Percentiles rank a stretch among this genome's conserved stretches.
Evolutionary conservation across 2,113 vertebrate species (phyloP).

Genomic region (Dipodomys spectabilis): DNA sequence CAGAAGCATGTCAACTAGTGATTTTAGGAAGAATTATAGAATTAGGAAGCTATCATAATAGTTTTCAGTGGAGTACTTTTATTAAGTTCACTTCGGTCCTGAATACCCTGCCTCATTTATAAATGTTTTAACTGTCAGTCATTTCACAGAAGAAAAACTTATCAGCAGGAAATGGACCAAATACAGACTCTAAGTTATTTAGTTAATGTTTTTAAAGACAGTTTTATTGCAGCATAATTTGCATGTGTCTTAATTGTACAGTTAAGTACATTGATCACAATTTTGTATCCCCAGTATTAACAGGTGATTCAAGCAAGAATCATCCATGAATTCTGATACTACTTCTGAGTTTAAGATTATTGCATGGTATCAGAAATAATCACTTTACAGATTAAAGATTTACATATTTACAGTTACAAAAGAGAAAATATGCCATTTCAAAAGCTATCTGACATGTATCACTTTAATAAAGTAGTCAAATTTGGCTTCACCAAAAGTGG

Average conservation of each 20-base stretch:
- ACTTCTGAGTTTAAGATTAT: constrained; percentile 27
- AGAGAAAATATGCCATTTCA: constrained; percentile 21
- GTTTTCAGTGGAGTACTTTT: constrained; percentile 23
- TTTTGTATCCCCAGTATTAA: neutral
- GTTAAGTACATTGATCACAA: neutral
- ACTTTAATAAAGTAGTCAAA: constrained; percentile 38
- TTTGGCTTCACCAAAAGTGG: neutral
- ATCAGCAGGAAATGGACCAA: constrained; percentile 14
- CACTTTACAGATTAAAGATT: neutral
- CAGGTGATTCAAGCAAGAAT: neutral
- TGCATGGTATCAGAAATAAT: constrained; percentile 7
- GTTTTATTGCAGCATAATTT: constrained; percentile 45
- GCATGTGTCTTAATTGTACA: constrained; percentile 32
- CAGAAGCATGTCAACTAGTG: constrained; percentile 3
- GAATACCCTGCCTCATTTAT: constrained; percentile 21
- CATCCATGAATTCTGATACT: constrained; percentile 7
- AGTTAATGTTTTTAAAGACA: constrained; percentile 5
- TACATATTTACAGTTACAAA: constrained; percentile 31
- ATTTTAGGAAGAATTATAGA: constrained; percentile 40
- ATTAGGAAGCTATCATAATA: constrained; percentile 30
- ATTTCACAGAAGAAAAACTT: constrained; percentile 55
- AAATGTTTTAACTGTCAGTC: constrained; percentile 47
- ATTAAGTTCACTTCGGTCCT: constrained; percentile 18
- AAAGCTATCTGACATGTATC: neutral
- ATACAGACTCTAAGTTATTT: constrained; percentile 27